Conservation (phyloP, 2,797 vertebrate species). For the Muraenolepis orangiensis region DNA sequence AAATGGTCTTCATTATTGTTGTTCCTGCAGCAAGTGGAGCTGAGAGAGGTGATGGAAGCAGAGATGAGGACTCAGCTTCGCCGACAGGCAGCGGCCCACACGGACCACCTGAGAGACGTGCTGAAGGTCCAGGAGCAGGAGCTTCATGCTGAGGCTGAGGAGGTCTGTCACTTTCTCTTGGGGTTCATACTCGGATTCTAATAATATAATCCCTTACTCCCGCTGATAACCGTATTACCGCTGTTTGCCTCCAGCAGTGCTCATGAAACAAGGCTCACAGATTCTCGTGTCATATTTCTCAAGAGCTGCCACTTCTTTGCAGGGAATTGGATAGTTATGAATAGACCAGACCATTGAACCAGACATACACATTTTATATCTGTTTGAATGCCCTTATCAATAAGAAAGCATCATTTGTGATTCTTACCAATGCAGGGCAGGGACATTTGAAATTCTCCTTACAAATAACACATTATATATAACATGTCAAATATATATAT, state of each 20-base stretch:
- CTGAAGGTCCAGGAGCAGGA: constrained; percentile 93
- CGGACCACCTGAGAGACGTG: constrained; percentile 89
- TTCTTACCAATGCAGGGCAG: too few species aligned
- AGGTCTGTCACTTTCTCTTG: constrained; percentile 67
- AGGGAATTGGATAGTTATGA: too few species aligned
- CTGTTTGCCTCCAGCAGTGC: background rate
- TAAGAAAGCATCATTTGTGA: too few species aligned
- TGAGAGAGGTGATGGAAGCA: constrained; percentile 90
- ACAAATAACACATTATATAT: too few species aligned
- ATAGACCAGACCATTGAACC: too few species aligned
- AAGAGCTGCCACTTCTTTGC: background rate
- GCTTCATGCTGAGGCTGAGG: constrained; percentile 81
- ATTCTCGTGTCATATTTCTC: background rate
- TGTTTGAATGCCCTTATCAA: too few species aligned
- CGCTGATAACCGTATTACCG: background rate
- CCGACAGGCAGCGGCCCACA: constrained; percentile 92
- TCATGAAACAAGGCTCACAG: too few species aligned
- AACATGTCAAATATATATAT: too few species aligned
- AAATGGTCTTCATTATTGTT: background rate
- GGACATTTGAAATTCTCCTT: too few species aligned
- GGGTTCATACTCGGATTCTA: background rate
- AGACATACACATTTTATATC: too few species aligned
- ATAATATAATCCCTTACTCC: background rate
- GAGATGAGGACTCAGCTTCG: constrained; percentile 98
- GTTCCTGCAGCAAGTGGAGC: constrained; percentile 78